Percentiles rank a stretch among this genome's conserved stretches.
phyloP scores from a whole-genome alignment of 2,888 invertebrate genomes.

The Embidobia sp. region DNA sequence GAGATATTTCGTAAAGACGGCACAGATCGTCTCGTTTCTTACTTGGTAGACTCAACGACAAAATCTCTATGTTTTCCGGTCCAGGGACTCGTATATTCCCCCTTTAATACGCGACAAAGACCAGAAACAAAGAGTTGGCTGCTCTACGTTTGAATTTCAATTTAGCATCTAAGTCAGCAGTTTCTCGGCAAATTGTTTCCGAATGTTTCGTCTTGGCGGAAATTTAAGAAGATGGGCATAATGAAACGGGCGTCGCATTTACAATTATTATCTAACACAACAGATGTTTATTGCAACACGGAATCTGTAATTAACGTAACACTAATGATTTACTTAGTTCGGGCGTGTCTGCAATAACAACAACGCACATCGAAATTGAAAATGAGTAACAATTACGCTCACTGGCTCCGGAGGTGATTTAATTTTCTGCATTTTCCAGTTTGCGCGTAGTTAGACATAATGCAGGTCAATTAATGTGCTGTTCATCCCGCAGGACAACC shows the following conservation, averaged over 20 bases:
- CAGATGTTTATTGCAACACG: no score
- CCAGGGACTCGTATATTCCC: conserved; percentile 8
- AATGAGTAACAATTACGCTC: conserved; percentile 28
- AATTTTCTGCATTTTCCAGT: conserved; percentile 51
- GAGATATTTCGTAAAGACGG: background rate
- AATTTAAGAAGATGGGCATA: conserved; percentile 2
- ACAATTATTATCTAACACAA: no score
- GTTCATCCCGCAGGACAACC: conserved; percentile 49
- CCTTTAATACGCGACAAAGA: conserved; percentile 13
- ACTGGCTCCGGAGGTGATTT: conserved; percentile 18
- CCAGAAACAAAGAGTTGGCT: conserved; percentile 13
- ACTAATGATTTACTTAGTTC: conserved; percentile 39
- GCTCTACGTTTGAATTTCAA: conserved; percentile 32
- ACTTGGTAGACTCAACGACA: conserved; percentile 22
- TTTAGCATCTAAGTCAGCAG: conserved; percentile 25
- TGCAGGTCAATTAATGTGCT: conserved; percentile 54
- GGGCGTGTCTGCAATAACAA: conserved; percentile 9
- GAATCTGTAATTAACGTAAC: no score
- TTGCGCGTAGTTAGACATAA: conserved; percentile 53
- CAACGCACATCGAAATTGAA: conserved; percentile 34
- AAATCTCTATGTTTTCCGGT: conserved; percentile 21
- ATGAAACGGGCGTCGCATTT: no score
- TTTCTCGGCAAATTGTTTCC: conserved; percentile 19
- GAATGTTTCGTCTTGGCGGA: background rate
- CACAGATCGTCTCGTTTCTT: conserved; percentile 14